A percentile compares a stretch with the other conserved stretches of the same genome.
Conservation (phyloP, 2,888 invertebrate genomes). For the Heliconius ethilla region DNA sequence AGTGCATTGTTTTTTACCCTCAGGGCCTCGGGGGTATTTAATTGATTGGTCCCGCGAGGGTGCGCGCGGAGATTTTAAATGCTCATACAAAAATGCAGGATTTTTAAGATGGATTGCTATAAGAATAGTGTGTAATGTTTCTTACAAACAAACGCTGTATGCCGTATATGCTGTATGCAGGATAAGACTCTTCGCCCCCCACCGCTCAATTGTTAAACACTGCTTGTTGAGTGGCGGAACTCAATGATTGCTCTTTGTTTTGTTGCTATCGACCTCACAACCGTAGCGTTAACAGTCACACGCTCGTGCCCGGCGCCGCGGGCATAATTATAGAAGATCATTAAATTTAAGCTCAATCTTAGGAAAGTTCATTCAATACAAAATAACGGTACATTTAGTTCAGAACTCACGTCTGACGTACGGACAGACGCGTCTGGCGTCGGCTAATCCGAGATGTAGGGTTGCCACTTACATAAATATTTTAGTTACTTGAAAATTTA, state of each 20-base stretch:
- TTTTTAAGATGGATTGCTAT: slow-evolving; percentile 9
- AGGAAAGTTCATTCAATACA: not conserved
- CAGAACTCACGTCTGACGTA: slow-evolving; percentile 31
- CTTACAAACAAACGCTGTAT: not conserved
- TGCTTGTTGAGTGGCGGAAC: too few relatives aligned
- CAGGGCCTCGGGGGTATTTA: slow-evolving; percentile 48
- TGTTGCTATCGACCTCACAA: too few relatives aligned
- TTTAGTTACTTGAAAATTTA: not conserved
- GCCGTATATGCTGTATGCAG: too few relatives aligned
- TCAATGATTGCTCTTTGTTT: too few relatives aligned
- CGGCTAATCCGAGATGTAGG: slow-evolving; percentile 32
- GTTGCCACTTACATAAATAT: slow-evolving; percentile 6
- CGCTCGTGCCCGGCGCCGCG: too few relatives aligned
- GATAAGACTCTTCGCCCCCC: too few relatives aligned
- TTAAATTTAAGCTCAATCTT: not conserved
- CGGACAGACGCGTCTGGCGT: slow-evolving; percentile 22
- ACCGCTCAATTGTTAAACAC: too few relatives aligned
- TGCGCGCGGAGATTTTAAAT: slow-evolving; percentile 15
- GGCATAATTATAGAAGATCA: not conserved
- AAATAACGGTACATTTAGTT: slow-evolving; percentile 29
- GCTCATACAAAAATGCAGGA: slow-evolving; percentile 14
- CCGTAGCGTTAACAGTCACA: too few relatives aligned
- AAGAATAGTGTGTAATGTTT: not conserved
- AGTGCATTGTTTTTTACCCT: slow-evolving; percentile 49
- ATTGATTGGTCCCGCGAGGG: slow-evolving; percentile 48